Percentiles rank a stretch among this genome's conserved stretches.
Conservation (phyloP, 2,888 invertebrate genomes). For the Brachylomia viminalis region DNA sequence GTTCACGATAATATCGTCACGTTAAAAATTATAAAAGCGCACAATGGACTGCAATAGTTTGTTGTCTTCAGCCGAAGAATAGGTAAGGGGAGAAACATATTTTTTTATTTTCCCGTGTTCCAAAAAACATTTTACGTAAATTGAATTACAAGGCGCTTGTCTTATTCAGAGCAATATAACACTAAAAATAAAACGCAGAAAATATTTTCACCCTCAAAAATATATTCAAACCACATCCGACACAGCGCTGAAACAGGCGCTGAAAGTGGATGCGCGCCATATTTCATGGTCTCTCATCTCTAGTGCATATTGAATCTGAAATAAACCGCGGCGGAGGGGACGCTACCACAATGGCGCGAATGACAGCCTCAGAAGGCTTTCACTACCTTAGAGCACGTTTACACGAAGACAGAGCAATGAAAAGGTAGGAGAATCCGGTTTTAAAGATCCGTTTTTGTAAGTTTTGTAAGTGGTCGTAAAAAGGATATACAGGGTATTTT, state of each 20-base stretch:
- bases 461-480: too few relatives aligned
- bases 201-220: constrained; percentile 29
- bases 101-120: background rate
- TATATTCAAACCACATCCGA: constrained; percentile 58
- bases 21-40: too few relatives aligned
- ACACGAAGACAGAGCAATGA: background rate
- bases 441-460: background rate
- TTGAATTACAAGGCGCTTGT: background rate
- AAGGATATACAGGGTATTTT: too few relatives aligned
- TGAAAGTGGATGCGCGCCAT: constrained; percentile 79
- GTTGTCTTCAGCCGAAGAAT: background rate
- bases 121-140: constrained; percentile 10
- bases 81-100: too few relatives aligned
- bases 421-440: background rate
- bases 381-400: constrained; percentile 52
- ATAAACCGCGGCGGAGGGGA: constrained; percentile 85
- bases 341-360: constrained; percentile 83
- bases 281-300: constrained; percentile 82
- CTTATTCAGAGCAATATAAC: constrained; percentile 9
- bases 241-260: constrained; percentile 37
- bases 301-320: constrained; percentile 90
- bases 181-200: constrained; percentile 6
- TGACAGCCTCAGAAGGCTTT: constrained; percentile 83
- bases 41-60: too few relatives aligned
- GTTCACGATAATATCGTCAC: too few relatives aligned